phyloP scores from a whole-genome alignment of 2,113 vertebrate genomes.

The Propithecus coquereli region DNA sequence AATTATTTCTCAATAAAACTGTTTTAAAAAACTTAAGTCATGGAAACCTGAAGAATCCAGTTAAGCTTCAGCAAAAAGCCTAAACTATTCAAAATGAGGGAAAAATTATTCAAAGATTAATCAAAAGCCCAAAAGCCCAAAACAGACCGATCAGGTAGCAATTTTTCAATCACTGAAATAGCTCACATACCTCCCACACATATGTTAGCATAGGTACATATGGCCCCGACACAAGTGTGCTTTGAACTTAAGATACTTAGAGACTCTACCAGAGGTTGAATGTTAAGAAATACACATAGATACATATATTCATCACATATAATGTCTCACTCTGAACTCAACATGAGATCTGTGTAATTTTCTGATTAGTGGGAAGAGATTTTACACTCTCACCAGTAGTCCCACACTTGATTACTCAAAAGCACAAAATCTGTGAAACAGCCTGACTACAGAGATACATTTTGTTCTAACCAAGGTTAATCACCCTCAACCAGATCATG shows the following conservation, averaged over 20 bases:
- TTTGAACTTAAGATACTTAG: neutral
- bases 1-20: slow-evolving; percentile 21
- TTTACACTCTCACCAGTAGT: neutral
- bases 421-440: neutral
- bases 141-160: neutral
- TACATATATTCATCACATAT: neutral
- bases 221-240: neutral
- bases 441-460: neutral
- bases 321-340: neutral
- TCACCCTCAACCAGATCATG: neutral
- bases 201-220: neutral
- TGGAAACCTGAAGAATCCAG: neutral
- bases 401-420: neutral
- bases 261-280: neutral
- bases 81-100: slow-evolving; percentile 2
- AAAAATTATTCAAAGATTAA: neutral
- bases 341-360: neutral
- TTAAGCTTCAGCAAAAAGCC: neutral
- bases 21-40: neutral
- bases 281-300: neutral
- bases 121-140: neutral
- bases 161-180: neutral
- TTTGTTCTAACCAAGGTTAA: neutral
- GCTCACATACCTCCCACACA: neutral
- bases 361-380: neutral